Evolutionary conservation across 2,888 invertebrate species (phyloP), one percentile per base, ranked within the genome.

Genomic region (Rhopalosiphum nymphaeae): DNA sequence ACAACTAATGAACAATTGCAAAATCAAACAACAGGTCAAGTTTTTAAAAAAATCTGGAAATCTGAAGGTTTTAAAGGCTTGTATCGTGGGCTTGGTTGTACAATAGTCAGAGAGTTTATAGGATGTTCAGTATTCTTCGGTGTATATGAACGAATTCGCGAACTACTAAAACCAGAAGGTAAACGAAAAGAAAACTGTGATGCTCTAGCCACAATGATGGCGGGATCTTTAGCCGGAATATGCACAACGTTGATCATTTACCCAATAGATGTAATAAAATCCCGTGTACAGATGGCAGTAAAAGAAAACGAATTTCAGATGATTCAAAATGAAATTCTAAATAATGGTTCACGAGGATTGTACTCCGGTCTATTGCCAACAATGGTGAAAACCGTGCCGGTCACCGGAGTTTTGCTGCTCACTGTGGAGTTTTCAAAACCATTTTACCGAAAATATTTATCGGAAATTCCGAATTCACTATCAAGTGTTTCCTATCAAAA

Each of bases 71-170:
- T 61, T 67, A 84, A 88, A 91, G 84, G 97, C 97, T 95, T 97
- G 97, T 95, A 95, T 96, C 95, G 97, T 96, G 94, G 97, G 97
- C 95, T 97, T 96, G 96, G 95, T 96, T 95, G 96, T 96, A 95
- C 97, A 97, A 97, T 96, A 96, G 96, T 95, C 25, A 90, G 91
- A 93, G 99, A 99, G 96, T 99, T 99, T 98, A 99, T 99, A 0
- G 99, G 99, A 3, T 99, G 99, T 96, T 99, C 99, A 96, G 99
- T 98, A 96, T 99, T 99, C 96, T 99, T 99, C 96, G 99, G 99
- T 88, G 99, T 98, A 95, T 99, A 91, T 96, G 99, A 99, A 96
- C 97, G 97, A 95, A 96, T 97, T n/a, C 96, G 97, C 94, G 96
- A 96, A 42, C 93, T 97, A 9, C 95, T 97, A 25, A 96, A 96